Percentiles rank a stretch among this genome's conserved stretches.
These are phyloP conservation scores for Meleagris gallopavo DNA, from an alignment of 2,113 vertebrate genomes.

Conservation along the genomic window DNA sequence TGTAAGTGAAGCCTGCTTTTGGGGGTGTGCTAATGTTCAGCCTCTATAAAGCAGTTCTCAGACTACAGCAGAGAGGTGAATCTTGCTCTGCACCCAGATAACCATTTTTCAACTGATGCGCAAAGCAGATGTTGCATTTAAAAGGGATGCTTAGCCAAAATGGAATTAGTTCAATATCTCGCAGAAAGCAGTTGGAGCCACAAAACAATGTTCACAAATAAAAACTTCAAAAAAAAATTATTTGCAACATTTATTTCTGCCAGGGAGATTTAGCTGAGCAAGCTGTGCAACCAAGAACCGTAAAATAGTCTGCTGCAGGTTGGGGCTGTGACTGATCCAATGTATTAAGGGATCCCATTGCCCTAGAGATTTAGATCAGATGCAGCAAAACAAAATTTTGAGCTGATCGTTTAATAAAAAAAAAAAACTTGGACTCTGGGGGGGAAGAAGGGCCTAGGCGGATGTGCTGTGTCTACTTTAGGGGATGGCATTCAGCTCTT, in stretches of 20 bases:
- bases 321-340: background rate
- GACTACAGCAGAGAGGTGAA: conserved; percentile 15
- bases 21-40: background rate
- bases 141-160: conserved; percentile 25
- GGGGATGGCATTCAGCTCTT: background rate
- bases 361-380: background rate
- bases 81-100: background rate
- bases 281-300: background rate
- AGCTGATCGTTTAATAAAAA: background rate
- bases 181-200: conserved; percentile 25
- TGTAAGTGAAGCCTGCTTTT: background rate
- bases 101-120: conserved; percentile 11
- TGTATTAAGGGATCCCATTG: background rate
- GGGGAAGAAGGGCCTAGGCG: background rate
- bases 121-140: conserved; percentile 56
- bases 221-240: conserved; percentile 64
- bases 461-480: background rate
- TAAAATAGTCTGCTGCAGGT: background rate
- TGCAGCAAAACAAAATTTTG: background rate
- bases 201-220: conserved; percentile 56
- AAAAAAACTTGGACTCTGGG: background rate
- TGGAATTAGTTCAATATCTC: conserved; percentile 58
- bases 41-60: conserved; percentile 10
- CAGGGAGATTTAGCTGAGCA: conserved; percentile 8
- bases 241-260: conserved; percentile 41